A percentile compares a stretch with the other conserved stretches of the same genome.
Evolutionary conservation across 2,888 invertebrate genomes (phyloP).

Genomic region (Andrena flavipes): DNA sequence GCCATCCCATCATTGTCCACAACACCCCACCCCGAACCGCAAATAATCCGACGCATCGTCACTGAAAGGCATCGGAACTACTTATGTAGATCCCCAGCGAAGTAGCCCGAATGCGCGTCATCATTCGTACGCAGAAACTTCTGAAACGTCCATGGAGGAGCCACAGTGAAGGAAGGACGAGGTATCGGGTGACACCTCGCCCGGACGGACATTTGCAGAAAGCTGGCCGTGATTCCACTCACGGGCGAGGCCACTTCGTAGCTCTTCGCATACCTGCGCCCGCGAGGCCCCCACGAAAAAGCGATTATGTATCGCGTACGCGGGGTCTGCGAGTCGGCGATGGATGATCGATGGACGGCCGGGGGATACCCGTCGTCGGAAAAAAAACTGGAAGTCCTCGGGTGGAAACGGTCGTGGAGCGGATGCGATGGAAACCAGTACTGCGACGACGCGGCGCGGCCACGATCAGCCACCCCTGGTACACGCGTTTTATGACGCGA

Average conservation of each 20-base stretch:
- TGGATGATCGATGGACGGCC: conserved; percentile 77
- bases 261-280: conserved; percentile 58
- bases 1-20: no score
- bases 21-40: no score
- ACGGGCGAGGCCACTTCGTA: conserved; percentile 38
- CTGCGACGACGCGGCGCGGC: conserved; percentile 17
- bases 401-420: conserved; percentile 62
- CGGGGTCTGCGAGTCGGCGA: conserved; percentile 47
- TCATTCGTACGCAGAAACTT: no score
- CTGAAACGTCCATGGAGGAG: not conserved
- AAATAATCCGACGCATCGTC: no score
- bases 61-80: no score
- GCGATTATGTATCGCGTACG: conserved; percentile 46
- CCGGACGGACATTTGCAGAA: conserved; percentile 41
- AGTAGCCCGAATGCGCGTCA: no score
- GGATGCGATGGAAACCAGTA: conserved; percentile 49
- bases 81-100: no score
- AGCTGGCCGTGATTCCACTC: conserved; percentile 57
- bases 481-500: conserved; percentile 71
- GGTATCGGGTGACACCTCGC: conserved; percentile 56
- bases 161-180: conserved; percentile 18
- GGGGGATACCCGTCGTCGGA: conserved; percentile 61
- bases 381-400: conserved; percentile 74
- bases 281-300: conserved; percentile 69
- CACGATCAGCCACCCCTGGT: conserved; percentile 46